Percentiles rank a stretch among this genome's conserved stretches.
Evolutionary conservation across 2,113 vertebrate genomes (phyloP).

Genomic region (Cygnus buccinator): DNA sequence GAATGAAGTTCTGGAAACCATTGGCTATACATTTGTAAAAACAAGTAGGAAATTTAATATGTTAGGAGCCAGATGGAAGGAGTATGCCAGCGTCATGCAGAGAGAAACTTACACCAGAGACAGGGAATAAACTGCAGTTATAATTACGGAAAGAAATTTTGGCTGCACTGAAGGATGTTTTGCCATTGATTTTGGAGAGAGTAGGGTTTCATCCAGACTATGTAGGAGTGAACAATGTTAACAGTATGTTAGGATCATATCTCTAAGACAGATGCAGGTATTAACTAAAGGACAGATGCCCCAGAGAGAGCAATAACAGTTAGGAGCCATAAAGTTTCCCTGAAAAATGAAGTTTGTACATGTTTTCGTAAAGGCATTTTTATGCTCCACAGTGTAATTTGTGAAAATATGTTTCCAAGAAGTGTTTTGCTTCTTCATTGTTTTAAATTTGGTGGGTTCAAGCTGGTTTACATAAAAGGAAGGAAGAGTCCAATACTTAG

Average conservation of each 20-base stretch:
- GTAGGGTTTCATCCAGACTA: conserved; percentile 5
- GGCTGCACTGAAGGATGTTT: neutral
- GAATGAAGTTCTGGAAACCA: conserved; percentile 49
- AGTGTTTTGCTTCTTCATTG: neutral
- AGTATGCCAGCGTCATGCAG: neutral
- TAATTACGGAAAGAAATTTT: neutral
- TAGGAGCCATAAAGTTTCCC: neutral
- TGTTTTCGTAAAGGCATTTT: neutral
- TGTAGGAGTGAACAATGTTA: neutral
- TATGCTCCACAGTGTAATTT: neutral
- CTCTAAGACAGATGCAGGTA: neutral
- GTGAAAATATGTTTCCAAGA: neutral
- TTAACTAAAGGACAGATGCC: neutral
- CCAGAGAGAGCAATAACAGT: neutral
- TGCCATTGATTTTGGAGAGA: neutral
- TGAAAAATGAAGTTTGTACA: neutral
- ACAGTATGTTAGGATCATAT: neutral
- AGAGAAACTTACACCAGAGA: conserved; percentile 17
- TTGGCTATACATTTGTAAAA: conserved; percentile 29
- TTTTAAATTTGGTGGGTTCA: neutral
- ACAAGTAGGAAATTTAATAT: conserved; percentile 41
- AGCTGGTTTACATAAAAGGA: neutral
- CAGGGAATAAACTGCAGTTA: neutral
- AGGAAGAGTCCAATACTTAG: neutral
- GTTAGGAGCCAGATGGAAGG: conserved; percentile 36